Evolutionary conservation across 2,113 vertebrate species (phyloP), one percentile per base, ranked within the genome.

Genomic region (Bujurquina vittata): DNA sequence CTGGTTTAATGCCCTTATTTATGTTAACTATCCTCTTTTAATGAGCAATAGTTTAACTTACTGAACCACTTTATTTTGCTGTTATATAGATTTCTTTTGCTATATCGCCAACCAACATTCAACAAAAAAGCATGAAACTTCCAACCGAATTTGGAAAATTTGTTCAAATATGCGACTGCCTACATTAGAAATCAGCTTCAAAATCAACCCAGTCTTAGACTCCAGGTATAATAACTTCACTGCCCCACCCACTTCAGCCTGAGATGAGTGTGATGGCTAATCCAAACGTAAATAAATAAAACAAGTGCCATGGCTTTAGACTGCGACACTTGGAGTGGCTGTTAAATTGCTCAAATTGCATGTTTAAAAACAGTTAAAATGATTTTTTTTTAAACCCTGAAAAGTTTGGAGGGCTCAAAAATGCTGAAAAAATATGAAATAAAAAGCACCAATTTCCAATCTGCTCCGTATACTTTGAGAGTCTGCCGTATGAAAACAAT

Each of bases 401-500:
- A 26, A 58, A 58, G 23, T 58, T 29, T 0, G 15, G 0, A 0
- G 5, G 22, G 56, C 56, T 14, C 5, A 58, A 14, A 58, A 58
- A 26, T 26, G 12, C 4, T 49, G 56, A 26, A 5, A 6, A 20
- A 61, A 10, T 1, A 4, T 18, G 7, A 60, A 33, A 5, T 1
- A 18, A 33, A 60, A 33, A 33, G 17, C 29, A 3, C 29, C 2
- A 20, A 33, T 33, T 60, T 18, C 18, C 0, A 8, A 33, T 33
- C 17, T 17, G 31, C 0, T 3, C 18, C 9, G 0, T 35, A 4
- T 0, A 11, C 59, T n/a, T 35, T 9, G 18, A 54, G 2, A 7
- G 18, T 17, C 49, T 20, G 52, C 8, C 20, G 49, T 7, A 52
- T 52, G 17, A 52, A 18, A 6, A 7, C 5, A 7, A 9, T 17